These are phyloP conservation scores for Lagopus leucura DNA, from an alignment of 2,113 vertebrate genomes.

Conservation along the genomic window DNA sequence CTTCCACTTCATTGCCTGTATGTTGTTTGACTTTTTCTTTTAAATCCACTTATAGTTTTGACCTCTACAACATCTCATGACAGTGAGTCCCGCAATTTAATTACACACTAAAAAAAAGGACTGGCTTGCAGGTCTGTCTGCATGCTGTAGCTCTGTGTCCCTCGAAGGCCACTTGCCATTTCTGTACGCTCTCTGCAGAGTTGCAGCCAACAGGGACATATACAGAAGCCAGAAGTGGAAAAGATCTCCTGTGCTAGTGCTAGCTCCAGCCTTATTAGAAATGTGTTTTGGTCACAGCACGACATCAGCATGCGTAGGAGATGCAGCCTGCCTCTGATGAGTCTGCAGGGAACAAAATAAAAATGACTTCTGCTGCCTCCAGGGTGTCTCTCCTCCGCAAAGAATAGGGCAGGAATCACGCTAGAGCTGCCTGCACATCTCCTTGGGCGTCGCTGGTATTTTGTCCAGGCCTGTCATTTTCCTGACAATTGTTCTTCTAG, in stretches of 20 bases:
- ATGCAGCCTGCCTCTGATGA: slow-evolving; percentile 43
- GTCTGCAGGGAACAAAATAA: slow-evolving; percentile 57
- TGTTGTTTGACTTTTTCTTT: not conserved
- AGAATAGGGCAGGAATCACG: not conserved
- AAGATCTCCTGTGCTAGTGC: not conserved
- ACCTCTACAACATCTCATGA: not conserved
- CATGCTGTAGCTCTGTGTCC: not conserved
- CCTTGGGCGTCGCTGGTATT: not conserved
- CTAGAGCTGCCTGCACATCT: not conserved
- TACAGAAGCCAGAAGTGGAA: not conserved
- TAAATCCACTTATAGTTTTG: not conserved
- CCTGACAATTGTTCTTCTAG: not conserved
- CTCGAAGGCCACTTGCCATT: not conserved
- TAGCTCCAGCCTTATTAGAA: slow-evolving; percentile 49
- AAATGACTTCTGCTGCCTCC: slow-evolving; percentile 38
- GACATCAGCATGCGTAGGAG: slow-evolving; percentile 50
- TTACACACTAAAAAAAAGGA: not conserved
- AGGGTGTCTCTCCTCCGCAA: slow-evolving; percentile 32
- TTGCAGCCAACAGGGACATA: not conserved
- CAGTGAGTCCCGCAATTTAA: not conserved
- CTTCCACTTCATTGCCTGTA: not conserved
- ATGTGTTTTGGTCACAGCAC: slow-evolving; percentile 63
- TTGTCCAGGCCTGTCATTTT: not conserved
- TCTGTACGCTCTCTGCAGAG: not conserved
- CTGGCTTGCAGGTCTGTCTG: not conserved